phyloP scores from a whole-genome alignment of 2,113 vertebrate genomes.

The Phocoena phocoena region DNA sequence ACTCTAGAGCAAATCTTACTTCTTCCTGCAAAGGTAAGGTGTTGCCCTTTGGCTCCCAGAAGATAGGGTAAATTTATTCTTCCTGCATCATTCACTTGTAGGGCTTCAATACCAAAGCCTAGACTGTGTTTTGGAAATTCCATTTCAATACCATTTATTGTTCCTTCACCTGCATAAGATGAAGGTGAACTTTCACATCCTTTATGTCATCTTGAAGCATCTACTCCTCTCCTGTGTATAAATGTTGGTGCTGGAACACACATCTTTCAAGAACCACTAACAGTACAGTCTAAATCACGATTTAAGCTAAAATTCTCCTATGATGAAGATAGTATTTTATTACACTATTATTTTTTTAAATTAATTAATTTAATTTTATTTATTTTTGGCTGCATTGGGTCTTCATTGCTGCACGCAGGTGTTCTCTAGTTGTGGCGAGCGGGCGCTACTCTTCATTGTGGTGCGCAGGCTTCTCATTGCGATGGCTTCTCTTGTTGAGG shows the following conservation, averaged over 20 bases:
- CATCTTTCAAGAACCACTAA: neutral
- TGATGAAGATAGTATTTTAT: neutral
- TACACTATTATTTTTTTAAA: neutral
- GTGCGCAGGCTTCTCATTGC: accelerated
- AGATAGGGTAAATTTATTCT: neutral
- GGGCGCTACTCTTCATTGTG: too few species aligned
- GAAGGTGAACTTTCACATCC: neutral
- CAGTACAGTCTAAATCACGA: neutral
- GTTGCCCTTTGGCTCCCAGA: neutral
- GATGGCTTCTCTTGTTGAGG: too few species aligned
- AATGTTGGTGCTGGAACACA: neutral
- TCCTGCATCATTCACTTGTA: neutral
- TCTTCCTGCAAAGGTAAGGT: neutral
- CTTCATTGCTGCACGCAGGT: too few species aligned
- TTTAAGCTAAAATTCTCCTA: neutral
- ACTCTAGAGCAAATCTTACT: neutral
- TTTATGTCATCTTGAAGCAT: neutral
- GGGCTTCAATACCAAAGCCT: neutral
- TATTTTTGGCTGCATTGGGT: too few species aligned
- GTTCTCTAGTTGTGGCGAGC: too few species aligned
- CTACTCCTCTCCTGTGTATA: neutral
- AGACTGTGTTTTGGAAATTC: neutral
- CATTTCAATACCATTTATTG: neutral
- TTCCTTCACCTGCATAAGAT: neutral
- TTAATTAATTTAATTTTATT: too few species aligned